Base-by-base conservation (phyloP, 2,797 vertebrate species). In the Labroides dimidiatus region DNA sequence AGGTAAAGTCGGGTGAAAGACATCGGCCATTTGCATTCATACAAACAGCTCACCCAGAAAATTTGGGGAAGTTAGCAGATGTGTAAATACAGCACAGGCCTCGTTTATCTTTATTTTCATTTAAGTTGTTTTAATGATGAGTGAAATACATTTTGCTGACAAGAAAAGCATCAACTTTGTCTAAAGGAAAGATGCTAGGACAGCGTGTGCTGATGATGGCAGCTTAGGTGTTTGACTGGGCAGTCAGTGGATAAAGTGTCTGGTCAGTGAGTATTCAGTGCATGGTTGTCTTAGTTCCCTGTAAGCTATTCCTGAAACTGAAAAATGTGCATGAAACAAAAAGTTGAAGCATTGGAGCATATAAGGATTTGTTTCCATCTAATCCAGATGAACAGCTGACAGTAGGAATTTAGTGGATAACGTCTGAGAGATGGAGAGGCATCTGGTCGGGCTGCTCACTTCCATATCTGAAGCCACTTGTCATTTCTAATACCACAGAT, bases 331-430 rank as follows among this genome's bases (percentile, higher is more conserved):
- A 78, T 75, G 65, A 84, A 82, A 80, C 61, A 59, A 52, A 75
- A 62, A 72, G 49, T 49, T 72, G 53, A 70, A 63, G 63, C 71
- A 68, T 60, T 54, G 51, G 56, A 68, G 69, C 75, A 87, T 65
- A 64, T 76, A 66, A 82, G 67, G 69, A 85, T 84, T 70, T 69
- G 78, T 86, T 75, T 84, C 77, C 78, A 81, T 84, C 78, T 89
- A 86, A 90, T 87, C 72, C 78, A 89, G 85, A 91, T 81, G 84
- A 89, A 72, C 90, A 91, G 87, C 86, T 93, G 92, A 91, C 90
- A 90, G 87, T 74, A 72, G 51, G 81, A 85, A 90, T 91, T 85
- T 71, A 84, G 82, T 72, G 78, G 77, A 90, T 86, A 82, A 87
- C 61, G 89, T 89, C 82, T 81, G 84, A 78, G 76, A 80, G 84